Percentiles rank a stretch among this genome's conserved stretches.
These are phyloP conservation scores for Lithobates pipiens DNA, from an alignment of 2,797 vertebrate genomes.

Conservation along the genomic window DNA sequence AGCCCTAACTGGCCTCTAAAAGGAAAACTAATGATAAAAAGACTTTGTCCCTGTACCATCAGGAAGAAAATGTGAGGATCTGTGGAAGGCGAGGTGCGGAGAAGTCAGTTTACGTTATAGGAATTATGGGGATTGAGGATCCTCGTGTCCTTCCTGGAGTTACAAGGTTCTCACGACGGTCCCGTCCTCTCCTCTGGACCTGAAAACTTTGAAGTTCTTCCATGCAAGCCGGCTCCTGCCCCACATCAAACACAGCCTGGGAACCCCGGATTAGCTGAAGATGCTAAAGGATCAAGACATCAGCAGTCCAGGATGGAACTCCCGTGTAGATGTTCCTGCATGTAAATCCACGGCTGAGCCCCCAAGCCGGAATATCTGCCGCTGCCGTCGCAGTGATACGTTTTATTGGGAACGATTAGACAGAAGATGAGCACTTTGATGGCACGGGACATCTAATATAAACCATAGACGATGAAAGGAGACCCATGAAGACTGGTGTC, in stretches of 20 bases:
- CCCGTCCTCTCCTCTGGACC: not conserved
- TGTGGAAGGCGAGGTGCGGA: not conserved
- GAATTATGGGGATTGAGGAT: slow-evolving; percentile 1
- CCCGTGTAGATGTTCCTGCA: slow-evolving; percentile 23
- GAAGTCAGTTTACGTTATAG: not conserved
- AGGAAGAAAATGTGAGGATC: not conserved
- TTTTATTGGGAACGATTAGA: slow-evolving; percentile 19
- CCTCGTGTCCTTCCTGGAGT: slow-evolving; percentile 7
- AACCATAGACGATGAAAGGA: not conserved
- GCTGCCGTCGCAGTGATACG: not conserved
- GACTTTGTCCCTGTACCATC: no score
- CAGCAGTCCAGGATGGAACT: slow-evolving; percentile 20
- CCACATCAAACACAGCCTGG: slow-evolving; percentile 30
- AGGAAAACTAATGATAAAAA: no score
- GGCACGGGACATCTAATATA: not conserved
- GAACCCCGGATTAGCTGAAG: slow-evolving; percentile 33
- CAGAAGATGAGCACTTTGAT: slow-evolving; percentile 9
- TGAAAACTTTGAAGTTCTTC: slow-evolving; percentile 17
- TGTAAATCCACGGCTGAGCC: slow-evolving; percentile 32
- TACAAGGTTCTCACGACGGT: slow-evolving; percentile 34
- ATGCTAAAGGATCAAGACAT: slow-evolving; percentile 35
- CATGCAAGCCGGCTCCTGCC: slow-evolving; percentile 31
- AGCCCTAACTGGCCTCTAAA: no score
- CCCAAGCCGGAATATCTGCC: no score
- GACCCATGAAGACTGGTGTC: no score